Percentiles rank a stretch among this genome's conserved stretches.
These are phyloP conservation scores for Hylaeus volcanicus DNA, from an alignment of 1,140 invertebrate species.

Conservation along the genomic window DNA sequence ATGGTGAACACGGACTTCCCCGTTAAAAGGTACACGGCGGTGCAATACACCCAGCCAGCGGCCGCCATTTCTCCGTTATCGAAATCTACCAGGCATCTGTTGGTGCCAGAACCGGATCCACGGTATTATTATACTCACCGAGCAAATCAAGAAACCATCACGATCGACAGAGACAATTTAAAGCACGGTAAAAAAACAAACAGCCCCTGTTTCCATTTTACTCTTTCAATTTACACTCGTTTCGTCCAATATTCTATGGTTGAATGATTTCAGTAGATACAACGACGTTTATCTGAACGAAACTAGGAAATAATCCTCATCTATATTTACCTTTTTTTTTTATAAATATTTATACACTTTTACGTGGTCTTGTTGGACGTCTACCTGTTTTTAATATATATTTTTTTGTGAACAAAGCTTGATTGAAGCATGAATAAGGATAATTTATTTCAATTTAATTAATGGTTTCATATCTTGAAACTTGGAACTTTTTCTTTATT, in stretches of 20 bases:
- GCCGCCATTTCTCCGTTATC: conserved; percentile 87
- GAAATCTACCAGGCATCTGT: conserved; percentile 90
- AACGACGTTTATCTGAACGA: no score
- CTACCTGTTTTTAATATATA: neutral
- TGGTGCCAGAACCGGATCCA: conserved; percentile 86
- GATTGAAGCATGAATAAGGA: no score
- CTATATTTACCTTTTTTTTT: no score
- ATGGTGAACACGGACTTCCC: conserved; percentile 86
- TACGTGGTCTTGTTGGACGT: neutral
- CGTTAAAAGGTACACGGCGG: conserved; percentile 86
- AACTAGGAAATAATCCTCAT: no score
- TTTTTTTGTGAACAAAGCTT: no score
- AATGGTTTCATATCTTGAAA: no score
- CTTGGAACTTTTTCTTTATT: no score
- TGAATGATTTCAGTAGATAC: no score
- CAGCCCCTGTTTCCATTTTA: conserved; percentile 2
- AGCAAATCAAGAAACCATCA: conserved; percentile 83
- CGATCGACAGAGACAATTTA: conserved; percentile 82
- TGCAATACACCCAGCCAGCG: conserved; percentile 90
- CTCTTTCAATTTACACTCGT: neutral
- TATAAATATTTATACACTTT: no score
- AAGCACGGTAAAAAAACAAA: conserved; percentile 76
- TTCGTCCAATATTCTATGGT: neutral
- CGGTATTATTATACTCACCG: conserved; percentile 86
- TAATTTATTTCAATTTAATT: no score